Evolutionary conservation across 2,113 vertebrate genomes (phyloP), one percentile per base, ranked within the genome.

Genomic region (Odobenus rosmarus): DNA sequence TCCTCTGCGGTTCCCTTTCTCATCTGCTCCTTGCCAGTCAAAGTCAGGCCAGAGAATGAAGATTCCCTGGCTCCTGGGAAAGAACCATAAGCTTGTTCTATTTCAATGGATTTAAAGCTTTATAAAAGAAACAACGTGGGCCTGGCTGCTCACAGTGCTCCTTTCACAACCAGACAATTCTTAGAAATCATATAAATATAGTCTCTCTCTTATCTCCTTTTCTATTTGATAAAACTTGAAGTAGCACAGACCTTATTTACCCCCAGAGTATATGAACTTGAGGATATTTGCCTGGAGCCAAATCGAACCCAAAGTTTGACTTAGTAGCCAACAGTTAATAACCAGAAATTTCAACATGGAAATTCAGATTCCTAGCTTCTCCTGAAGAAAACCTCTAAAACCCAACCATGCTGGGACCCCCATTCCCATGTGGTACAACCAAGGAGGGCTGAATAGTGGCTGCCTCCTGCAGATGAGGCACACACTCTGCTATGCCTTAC

Each of bases 401-500:
- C 49, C 49, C 36, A 28, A 49, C 39, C 46, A 33, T 4, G 16
- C 5, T 9, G 7, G 13, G 26, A 13, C 7, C 59, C 90, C 55
- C 2, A 4, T 8, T 39, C n/a, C 36, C 72, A 67, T 15, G 13
- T 1, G 39, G 59, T 79, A 55, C 69, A 13, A 10, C 61, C 61
- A 0, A 3, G 0, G 4, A 53, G n/a, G 5, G 18, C 83, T 55
- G 83, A 28, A 49, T 0, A 59, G 61, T 0, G 2, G 16, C 19
- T 39, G 5, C 19, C 55, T 59, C 61, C 89, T 21, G 5, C 39
- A 28, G 26, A 10, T 0, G 12, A 42, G 77, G 31, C 31, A 21
- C 39, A 18, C 0, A 3, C 18, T 16, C 39, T 14, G 81, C 49
- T 51, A 4, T 5, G 49, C 55, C 72, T 64, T 53, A 1, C 61